Conservation (phyloP, 2,797 vertebrate genomes). For the Pogonophryne albipinna region DNA sequence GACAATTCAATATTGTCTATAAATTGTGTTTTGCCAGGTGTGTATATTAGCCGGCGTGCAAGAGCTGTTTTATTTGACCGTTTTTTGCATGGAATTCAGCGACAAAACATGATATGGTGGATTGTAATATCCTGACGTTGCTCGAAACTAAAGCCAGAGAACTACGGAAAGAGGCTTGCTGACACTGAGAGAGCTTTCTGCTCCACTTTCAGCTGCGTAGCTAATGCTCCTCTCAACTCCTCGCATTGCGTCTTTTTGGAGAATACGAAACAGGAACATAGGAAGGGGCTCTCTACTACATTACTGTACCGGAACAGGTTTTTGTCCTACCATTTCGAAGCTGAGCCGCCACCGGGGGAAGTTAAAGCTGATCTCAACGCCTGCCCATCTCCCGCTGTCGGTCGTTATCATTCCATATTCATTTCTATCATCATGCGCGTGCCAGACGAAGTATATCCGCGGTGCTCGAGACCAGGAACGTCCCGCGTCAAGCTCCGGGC, state of each 20-base stretch:
- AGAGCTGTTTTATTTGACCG: neutral
- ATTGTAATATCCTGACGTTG: slow-evolving; percentile 10
- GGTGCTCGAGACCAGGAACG: slow-evolving; percentile 72
- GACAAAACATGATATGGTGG: slow-evolving; percentile 16
- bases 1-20: neutral
- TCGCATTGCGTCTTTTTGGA: slow-evolving; percentile 70
- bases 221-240: slow-evolving; percentile 47
- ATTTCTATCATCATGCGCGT: slow-evolving; percentile 60
- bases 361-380: slow-evolving; percentile 68
- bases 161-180: neutral
- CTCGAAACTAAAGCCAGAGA: slow-evolving; percentile 10
- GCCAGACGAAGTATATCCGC: slow-evolving; percentile 70
- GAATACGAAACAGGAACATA: slow-evolving; percentile 49
- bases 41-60: neutral
- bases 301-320: slow-evolving; percentile 48
- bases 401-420: slow-evolving; percentile 65
- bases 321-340: slow-evolving; percentile 79
- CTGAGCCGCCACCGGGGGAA: slow-evolving; percentile 68
- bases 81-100: slow-evolving; percentile 34
- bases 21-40: neutral
- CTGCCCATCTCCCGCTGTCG: slow-evolving; percentile 67
- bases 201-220: slow-evolving; percentile 64
- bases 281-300: slow-evolving; percentile 34
- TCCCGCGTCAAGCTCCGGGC: slow-evolving; percentile 74
- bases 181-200: slow-evolving; percentile 22